Conservation (phyloP, 2,888 invertebrate species). For the Cheiracanthium punctorium region DNA sequence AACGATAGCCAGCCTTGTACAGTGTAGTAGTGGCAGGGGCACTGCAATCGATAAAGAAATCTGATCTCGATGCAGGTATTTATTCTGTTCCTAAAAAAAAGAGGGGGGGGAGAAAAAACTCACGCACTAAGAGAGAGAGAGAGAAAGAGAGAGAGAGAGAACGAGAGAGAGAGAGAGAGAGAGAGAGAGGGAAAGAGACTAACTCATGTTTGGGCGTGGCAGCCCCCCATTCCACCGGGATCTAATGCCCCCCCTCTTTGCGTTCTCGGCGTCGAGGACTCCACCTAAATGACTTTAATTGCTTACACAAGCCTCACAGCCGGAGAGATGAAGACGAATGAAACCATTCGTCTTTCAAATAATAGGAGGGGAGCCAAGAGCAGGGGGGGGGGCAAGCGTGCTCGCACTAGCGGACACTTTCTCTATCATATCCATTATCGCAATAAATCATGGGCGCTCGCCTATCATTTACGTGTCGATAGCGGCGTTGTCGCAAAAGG, state of each 20-base stretch:
- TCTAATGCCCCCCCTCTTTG: neutral
- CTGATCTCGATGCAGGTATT: slow-evolving; percentile 13
- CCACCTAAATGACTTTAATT: slow-evolving; percentile 71
- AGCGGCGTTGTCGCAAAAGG: slow-evolving; percentile 68
- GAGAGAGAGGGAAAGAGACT: slow-evolving; percentile 14
- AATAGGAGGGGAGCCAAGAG: slow-evolving; percentile 10
- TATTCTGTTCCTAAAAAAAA: slow-evolving; percentile 7
- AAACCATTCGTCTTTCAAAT: slow-evolving; percentile 69
- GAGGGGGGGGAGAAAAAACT: neutral
- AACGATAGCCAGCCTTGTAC: neutral
- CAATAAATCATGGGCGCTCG: slow-evolving; percentile 69
- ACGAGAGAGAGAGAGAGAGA: neutral
- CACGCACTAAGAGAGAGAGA: neutral
- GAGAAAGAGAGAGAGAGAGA: neutral
- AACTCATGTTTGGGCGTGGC: slow-evolving; percentile 60
- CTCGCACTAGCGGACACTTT: slow-evolving; percentile 51
- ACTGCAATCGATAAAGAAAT: slow-evolving; percentile 14
- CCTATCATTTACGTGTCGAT: slow-evolving; percentile 70
- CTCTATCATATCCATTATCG: slow-evolving; percentile 68
- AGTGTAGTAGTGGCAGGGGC: slow-evolving; percentile 13
- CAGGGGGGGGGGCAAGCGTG: slow-evolving; percentile 35
- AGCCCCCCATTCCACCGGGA: slow-evolving; percentile 26
- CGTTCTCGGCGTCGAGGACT: slow-evolving; percentile 55
- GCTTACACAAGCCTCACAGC: slow-evolving; percentile 65
- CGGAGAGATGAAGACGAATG: slow-evolving; percentile 58